Base-by-base conservation (phyloP, 2,797 vertebrate genomes). In the Sebastes minor region DNA sequence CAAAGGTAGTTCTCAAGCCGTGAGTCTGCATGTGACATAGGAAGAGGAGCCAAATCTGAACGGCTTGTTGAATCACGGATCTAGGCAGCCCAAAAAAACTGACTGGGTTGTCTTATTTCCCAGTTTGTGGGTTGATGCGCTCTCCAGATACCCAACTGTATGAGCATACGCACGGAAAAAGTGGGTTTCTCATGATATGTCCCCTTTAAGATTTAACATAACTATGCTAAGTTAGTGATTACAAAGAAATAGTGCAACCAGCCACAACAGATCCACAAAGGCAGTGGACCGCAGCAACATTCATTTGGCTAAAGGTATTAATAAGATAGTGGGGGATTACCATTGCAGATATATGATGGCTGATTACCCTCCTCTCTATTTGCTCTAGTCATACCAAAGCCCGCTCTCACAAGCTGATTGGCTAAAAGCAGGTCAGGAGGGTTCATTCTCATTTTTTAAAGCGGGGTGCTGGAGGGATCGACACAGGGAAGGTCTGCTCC, bases 401-500 rank as follows among this genome's bases (percentile, higher is more conserved):
- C 75, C 16, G 56, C 28, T 74, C 75, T 84, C 78, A 55, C 38
- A 22, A 66, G 56, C 84, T 62, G 83, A 86, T 78, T 78, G 73
- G 81, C 77, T 80, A 49, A 86, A 89, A 92, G 76, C 89, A 85
- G 91, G 91, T 94, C 88, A 81, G 76, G 63, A 77, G 70, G 81
- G 90, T 94, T 94, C 86, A 76, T 70, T 87, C 79, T 86, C 46
- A 42, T 83, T 87, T 87, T 53, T 83, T 71, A 63, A 82, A 89
- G 62, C 73, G 30, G 28, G 71, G 71, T 83, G 84, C 72, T 73
- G 53, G 35, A 80, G 87, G 69, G 64, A 91, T 93, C 72, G 80
- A 82, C 87, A 73, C 38, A 66, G 81, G 83, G 83, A 89, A 83
- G 82, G 69, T 81, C 74, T 85, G 88, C 89, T 92, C 86, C 84